These are phyloP conservation scores for Cyphomyrmex costatus DNA, from an alignment of 1,140 invertebrate species.

Conservation along the genomic window DNA sequence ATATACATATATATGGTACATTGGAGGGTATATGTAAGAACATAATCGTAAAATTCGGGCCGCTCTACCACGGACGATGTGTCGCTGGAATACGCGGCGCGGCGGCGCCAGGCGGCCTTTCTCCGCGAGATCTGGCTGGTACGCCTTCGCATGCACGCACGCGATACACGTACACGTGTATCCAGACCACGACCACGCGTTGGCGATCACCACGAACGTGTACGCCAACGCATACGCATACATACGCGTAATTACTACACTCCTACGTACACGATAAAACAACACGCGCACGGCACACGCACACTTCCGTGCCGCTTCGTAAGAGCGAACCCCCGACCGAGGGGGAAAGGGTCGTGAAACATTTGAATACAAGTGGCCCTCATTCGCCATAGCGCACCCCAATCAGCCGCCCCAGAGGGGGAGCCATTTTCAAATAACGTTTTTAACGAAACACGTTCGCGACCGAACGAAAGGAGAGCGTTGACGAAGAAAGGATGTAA, in stretches of 20 bases:
- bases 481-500: conserved; percentile 27
- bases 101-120: conserved; percentile 55
- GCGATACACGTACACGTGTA: background rate
- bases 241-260: background rate
- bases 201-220: background rate
- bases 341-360: conserved; percentile 53
- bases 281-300: conserved; percentile 35
- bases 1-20: conserved; percentile 22
- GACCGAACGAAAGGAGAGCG: conserved; percentile 22
- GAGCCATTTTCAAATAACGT: conserved; percentile 58
- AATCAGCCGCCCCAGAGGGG: conserved; percentile 33
- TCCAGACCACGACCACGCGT: background rate
- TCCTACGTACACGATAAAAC: background rate
- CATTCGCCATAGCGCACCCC: conserved; percentile 60
- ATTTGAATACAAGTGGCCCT: conserved; percentile 64
- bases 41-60: conserved; percentile 64
- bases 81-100: conserved; percentile 55
- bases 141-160: conserved; percentile 52
- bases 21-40: conserved; percentile 37
- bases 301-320: conserved; percentile 59
- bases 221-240: conserved; percentile 31
- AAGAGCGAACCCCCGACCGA: conserved; percentile 30
- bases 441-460: conserved; percentile 58
- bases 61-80: conserved; percentile 28
- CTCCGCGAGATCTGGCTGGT: conserved; percentile 55